Conservation (phyloP, 2,113 vertebrate genomes). For the Mormyrus iriodes region DNA sequence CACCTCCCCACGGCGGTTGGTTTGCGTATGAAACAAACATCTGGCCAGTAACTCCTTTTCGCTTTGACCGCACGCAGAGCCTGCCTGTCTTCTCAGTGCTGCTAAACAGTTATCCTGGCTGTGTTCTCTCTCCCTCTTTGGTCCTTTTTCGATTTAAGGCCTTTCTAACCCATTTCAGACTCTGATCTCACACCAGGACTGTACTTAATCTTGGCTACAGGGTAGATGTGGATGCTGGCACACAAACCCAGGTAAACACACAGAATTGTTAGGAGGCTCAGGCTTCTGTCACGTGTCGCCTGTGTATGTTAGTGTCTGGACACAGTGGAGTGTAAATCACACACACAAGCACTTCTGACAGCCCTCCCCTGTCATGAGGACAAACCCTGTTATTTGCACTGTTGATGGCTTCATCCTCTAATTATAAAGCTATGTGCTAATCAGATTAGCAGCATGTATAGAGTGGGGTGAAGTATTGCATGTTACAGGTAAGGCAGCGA, state of each 20-base stretch:
- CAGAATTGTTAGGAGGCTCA: not conserved
- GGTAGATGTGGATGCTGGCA: not conserved
- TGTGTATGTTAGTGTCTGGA: not conserved
- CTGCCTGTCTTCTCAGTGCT: constrained; percentile 12
- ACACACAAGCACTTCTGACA: not conserved
- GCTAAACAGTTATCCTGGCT: constrained; percentile 16
- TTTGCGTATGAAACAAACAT: not conserved
- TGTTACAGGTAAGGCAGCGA: not conserved
- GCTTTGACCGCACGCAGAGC: not conserved
- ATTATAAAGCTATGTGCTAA: constrained; percentile 1
- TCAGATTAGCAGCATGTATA: not conserved
- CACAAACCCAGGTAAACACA: not conserved
- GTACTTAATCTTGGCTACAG: not conserved
- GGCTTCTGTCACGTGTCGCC: constrained; percentile 23
- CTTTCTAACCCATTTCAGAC: constrained; percentile 6
- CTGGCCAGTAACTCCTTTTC: constrained; percentile 7
- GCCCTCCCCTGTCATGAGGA: not conserved
- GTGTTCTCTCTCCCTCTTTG: not conserved
- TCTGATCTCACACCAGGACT: not conserved
- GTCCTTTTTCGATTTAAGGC: constrained; percentile 14
- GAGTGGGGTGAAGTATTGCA: not conserved
- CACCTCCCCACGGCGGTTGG: not conserved
- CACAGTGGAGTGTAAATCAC: not conserved
- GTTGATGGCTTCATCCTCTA: not conserved
- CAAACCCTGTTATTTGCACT: not conserved